Base-by-base conservation (phyloP, 2,797 vertebrate species). In the Leuciscus waleckii region DNA sequence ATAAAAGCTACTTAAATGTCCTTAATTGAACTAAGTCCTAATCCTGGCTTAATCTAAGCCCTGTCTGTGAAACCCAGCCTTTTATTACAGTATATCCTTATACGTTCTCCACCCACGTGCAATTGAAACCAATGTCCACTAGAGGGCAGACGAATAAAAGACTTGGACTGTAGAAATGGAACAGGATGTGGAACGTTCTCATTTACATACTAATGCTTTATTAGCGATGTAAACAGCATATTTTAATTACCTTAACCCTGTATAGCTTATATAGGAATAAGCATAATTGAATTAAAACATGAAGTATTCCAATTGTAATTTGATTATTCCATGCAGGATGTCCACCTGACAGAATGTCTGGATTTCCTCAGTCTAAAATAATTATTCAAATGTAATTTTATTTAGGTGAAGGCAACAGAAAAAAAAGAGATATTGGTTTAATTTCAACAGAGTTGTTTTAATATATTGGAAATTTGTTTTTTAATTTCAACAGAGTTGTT, bases 111-210 rank as follows among this genome's bases (percentile, higher is more conserved):
- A 56, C 51, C 1, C 74, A 37, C 56, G 23, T 58, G 54, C 54
- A 6, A 5, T 41, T 39, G 23, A 79, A 49, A 54, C 35, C 32
- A 6, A 1, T 77, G 63, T 81, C 84, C 84, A 84, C 84, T 26
- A 73, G 81, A 54, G 85, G 21, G 67, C 82, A 46, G 81, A 26
- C 5, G 17, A 84, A 73, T 21, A 46, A 79, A 77, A 8, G 35
- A 77, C 46, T 26, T 71, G 2, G 32, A 43, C 37, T 10, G 65
- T 23, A 32, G 17, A 39, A 65, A 67, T 71, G 58, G 13, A 32
- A 13, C 1, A 19, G 32, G 32, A 76, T 37, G 29, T 32, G 23
- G 26, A 76, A 51, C 1, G 10, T 1, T 58, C 14, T 5, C 1
- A 35, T 76, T 76, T 37, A 37, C 49, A 37, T 41, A 16, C 65